Evolutionary conservation across 2,797 vertebrate species (phyloP).

Genomic region (Schizopygopsis pylzovi): DNA sequence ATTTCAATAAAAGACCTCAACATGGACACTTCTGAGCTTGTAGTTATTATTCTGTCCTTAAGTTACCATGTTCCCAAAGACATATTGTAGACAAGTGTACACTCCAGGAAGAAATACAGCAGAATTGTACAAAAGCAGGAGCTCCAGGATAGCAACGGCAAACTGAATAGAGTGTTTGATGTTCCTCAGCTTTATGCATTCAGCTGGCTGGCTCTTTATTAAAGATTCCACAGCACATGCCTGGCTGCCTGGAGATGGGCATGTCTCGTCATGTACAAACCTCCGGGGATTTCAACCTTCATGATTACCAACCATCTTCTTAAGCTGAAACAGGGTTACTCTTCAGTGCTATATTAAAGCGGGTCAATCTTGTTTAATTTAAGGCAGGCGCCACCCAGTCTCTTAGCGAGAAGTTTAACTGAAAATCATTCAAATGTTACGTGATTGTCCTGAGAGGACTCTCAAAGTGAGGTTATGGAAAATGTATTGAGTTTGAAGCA

Average conservation of each 20-base stretch:
- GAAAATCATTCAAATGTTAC: slow-evolving; percentile 27
- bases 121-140: background rate
- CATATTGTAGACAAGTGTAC: slow-evolving; percentile 14
- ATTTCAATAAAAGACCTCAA: slow-evolving; percentile 6
- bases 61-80: background rate
- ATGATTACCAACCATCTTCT: slow-evolving; percentile 63
- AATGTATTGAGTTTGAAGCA: slow-evolving; percentile 9
- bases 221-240: slow-evolving; percentile 75
- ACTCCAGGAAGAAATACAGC: slow-evolving; percentile 19
- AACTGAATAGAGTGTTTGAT: slow-evolving; percentile 61
- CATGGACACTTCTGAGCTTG: background rate
- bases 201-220: slow-evolving; percentile 69
- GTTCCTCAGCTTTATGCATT: slow-evolving; percentile 69
- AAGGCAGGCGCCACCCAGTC: slow-evolving; percentile 26
- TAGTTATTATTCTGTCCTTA: slow-evolving; percentile 7
- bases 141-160: background rate
- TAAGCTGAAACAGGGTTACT: slow-evolving; percentile 67
- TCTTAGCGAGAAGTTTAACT: slow-evolving; percentile 4
- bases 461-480: slow-evolving; percentile 32
- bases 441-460: slow-evolving; percentile 12
- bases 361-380: background rate
- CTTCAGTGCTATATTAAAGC: slow-evolving; percentile 35
- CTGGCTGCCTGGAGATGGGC: slow-evolving; percentile 65
- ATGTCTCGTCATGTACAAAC: slow-evolving; percentile 67
- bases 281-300: slow-evolving; percentile 69